phyloP scores from a whole-genome alignment of 2,113 vertebrate genomes.

The Aplodontia rufa region DNA sequence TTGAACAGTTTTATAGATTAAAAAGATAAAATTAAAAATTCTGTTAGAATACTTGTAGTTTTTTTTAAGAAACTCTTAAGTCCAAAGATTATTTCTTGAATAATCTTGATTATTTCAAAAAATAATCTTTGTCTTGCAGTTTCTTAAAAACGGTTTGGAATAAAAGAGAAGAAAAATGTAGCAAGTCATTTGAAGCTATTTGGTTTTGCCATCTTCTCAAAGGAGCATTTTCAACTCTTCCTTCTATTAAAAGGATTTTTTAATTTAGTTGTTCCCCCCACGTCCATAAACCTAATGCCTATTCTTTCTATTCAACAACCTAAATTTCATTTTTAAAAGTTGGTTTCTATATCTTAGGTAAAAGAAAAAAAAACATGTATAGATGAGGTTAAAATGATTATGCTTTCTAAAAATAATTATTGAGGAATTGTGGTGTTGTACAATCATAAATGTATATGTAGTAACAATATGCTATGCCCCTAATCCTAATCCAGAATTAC shows the following conservation, averaged over 20 bases:
- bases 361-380: background rate
- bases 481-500: no score
- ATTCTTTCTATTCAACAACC: background rate
- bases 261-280: background rate
- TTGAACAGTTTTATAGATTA: background rate
- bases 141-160: background rate
- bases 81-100: background rate
- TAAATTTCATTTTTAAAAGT: background rate
- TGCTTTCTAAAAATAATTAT: background rate
- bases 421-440: no score
- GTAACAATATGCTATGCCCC: no score
- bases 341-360: background rate
- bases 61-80: background rate
- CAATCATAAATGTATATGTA: no score
- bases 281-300: background rate
- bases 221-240: background rate
- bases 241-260: background rate
- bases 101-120: background rate
- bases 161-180: background rate
- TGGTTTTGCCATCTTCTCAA: background rate
- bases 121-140: background rate
- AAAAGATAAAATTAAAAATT: background rate
- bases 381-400: background rate
- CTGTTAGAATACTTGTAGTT: background rate
- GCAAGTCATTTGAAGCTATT: background rate